Conservation (phyloP, 2,113 vertebrate genomes). For the Gracilinanus agilis region DNA sequence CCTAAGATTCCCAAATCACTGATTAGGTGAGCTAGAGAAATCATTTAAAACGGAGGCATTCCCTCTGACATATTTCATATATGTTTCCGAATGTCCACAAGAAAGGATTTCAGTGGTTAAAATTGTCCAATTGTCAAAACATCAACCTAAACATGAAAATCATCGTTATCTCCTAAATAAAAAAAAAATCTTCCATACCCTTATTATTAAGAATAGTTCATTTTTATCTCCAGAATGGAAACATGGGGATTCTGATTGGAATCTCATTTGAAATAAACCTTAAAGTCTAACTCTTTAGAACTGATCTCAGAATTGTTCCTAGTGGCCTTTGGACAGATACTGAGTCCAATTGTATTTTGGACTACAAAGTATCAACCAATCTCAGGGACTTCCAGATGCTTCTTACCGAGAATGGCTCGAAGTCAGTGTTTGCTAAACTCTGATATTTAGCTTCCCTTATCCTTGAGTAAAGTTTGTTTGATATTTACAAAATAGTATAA, state of each 20-base stretch:
- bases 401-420: neutral
- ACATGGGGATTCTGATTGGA: neutral
- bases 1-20: slow-evolving; percentile 44
- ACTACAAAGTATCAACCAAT: neutral
- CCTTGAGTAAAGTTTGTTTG: neutral
- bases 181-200: neutral
- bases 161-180: neutral
- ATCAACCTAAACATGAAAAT: slow-evolving; percentile 7
- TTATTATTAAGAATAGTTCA: neutral
- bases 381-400: neutral
- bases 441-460: neutral
- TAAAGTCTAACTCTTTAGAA: neutral
- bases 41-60: neutral
- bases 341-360: neutral
- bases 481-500: neutral
- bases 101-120: neutral
- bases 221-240: neutral
- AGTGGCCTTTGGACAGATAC: too few species aligned
- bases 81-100: neutral
- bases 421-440: slow-evolving; percentile 20
- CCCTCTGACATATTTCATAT: neutral
- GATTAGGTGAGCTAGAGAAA: neutral
- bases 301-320: neutral
- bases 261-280: neutral
- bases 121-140: neutral